phyloP scores from a whole-genome alignment of 92 coral and sea anemone genomes.

The Paramuricea clavata region DNA sequence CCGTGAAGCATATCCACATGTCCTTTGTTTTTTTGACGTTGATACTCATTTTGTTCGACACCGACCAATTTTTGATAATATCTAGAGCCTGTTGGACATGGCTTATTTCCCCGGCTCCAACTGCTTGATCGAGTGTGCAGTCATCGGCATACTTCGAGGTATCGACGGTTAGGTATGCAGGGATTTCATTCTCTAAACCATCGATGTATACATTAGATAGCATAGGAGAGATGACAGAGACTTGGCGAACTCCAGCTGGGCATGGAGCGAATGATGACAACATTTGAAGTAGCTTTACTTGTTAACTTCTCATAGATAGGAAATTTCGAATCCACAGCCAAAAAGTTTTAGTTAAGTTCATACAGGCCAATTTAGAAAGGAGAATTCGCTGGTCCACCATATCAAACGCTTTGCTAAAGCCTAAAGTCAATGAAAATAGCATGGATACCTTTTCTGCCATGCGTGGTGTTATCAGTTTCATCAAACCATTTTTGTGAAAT shows the following conservation, averaged over 20 bases:
- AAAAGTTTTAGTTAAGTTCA: not conserved
- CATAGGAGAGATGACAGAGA: not conserved
- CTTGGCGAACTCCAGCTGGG: not conserved
- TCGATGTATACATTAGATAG: not conserved
- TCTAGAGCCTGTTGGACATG: no score
- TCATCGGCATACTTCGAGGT: not conserved
- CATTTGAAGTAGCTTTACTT: not conserved
- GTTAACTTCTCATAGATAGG: not conserved
- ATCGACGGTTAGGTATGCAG: not conserved
- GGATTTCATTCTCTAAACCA: not conserved
- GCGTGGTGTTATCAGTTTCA: not conserved
- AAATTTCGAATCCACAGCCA: not conserved
- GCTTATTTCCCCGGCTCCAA: no score
- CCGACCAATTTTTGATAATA: no score
- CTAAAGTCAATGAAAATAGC: not conserved
- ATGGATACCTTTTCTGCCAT: not conserved
- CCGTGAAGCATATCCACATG: no score
- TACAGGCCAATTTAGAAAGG: not conserved
- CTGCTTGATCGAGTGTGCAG: no score
- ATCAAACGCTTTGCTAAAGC: not conserved
- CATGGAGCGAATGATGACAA: not conserved
- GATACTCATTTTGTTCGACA: no score
- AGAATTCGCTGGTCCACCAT: not conserved
- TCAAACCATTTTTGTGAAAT: slow-evolving; percentile 5
- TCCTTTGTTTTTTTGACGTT: no score